These are phyloP conservation scores for Danaus chrysippus DNA, from an alignment of 2,888 invertebrate genomes.

Conservation along the genomic window DNA sequence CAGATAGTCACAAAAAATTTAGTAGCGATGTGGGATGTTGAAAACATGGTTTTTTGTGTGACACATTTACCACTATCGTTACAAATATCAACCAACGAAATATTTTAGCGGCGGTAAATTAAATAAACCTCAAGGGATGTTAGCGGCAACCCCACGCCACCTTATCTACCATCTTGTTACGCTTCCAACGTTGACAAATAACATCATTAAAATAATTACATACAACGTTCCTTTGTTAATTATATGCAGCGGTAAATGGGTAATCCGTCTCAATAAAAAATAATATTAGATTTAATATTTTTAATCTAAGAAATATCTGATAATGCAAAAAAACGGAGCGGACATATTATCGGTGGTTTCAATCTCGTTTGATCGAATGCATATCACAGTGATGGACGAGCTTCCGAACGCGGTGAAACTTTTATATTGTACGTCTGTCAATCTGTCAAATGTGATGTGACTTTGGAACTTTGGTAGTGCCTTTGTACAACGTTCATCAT, in stretches of 20 bases:
- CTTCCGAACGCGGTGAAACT: constrained; percentile 55
- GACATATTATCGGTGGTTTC: constrained; percentile 47
- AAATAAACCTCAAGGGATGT: constrained; percentile 18
- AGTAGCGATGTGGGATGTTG: constrained; percentile 19
- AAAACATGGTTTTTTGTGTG: constrained; percentile 38
- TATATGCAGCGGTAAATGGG: background rate
- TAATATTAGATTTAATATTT: background rate
- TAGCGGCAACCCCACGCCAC: constrained; percentile 20
- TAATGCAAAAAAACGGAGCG: constrained; percentile 26
- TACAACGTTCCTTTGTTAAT: constrained; percentile 1
- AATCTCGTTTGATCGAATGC: constrained; percentile 66
- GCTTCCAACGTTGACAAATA: constrained; percentile 13
- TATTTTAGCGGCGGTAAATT: constrained; percentile 28
- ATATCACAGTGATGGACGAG: constrained; percentile 65
- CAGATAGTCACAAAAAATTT: background rate
- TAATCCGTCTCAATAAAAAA: constrained; percentile 6
- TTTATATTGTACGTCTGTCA: constrained; percentile 56
- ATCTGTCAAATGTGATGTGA: constrained; percentile 36
- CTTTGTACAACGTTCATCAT: background rate
- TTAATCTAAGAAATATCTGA: constrained; percentile 13
- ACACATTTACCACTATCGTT: constrained; percentile 52
- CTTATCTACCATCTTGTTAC: constrained; percentile 25
- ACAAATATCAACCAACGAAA: constrained; percentile 37
- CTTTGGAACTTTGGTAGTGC: background rate
- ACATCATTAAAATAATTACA: constrained; percentile 11